Base-by-base conservation (phyloP, 2,797 vertebrate species). In the Crenichthys baileyi region DNA sequence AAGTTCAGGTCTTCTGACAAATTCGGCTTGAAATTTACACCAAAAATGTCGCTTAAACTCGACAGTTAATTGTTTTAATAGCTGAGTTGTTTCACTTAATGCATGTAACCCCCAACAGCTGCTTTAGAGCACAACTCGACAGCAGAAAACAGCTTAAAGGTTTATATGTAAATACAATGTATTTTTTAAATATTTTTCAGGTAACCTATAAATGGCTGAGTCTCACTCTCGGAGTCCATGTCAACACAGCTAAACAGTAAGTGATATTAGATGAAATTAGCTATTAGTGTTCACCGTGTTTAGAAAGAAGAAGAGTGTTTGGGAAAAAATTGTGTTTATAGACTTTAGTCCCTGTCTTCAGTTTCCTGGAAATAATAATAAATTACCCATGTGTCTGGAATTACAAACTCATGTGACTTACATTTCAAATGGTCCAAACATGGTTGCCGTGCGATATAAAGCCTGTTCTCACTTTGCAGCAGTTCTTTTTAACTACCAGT, bases 131-230 rank as follows among this genome's bases (percentile, higher is more conserved):
- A n/a, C 5, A 7, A 20, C 41, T 26, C 16, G 1, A n/a, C 7
- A 41, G 41, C 58, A 60, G 24, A n/a, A n/a, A 36, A 46, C 11
- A 46, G 4, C 7, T 16, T 44, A 9, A 48, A 29, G 1, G 9
- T 13, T 44, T 44, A 68, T 2, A 18, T 51, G 26, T 44, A 8
- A 7, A 22, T 24, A 39, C 20, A 0, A 11, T 0, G 0, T 78
- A 3, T 26, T 67, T 2, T 16, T 39, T 61, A 77, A 78, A 2
- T 76, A 16, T 77, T 71, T 2, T 24, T 18, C 92, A 99, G 98
- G 98, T 99, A 31, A 99, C 98, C 0, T 99, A 99, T 83, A 99
- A 99, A 93, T 99, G 97, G 98, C 95, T 99, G 84, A 99, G 98
- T 91, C 96, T 96, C 29, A 98, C 97, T 3, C 94, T 99, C 26